Conservation (phyloP, 2,113 vertebrate genomes). For the Syrmaticus mikado region DNA sequence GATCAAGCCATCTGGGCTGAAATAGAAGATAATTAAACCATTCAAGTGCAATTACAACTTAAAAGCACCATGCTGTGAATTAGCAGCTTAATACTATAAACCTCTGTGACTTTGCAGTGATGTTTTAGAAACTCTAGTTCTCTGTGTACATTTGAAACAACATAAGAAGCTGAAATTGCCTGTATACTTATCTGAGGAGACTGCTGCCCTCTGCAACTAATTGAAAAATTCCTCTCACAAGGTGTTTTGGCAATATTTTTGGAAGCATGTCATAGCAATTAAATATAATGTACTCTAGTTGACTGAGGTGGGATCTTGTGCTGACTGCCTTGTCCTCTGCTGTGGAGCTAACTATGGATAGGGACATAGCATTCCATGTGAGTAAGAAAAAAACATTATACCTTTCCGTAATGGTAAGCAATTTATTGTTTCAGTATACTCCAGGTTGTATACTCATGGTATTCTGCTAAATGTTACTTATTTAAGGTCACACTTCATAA, state of each 20-base stretch:
- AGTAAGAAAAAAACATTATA: not conserved
- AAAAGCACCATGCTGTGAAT: not conserved
- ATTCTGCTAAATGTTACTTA: not conserved
- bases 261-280: not conserved
- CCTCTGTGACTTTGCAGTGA: not conserved
- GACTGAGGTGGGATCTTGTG: not conserved
- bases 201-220: not conserved
- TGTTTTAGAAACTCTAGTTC: not conserved
- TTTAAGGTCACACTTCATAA: not conserved
- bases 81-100: not conserved
- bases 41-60: not conserved
- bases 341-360: not conserved
- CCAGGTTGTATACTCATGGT: not conserved
- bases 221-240: slow-evolving; percentile 2
- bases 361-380: not conserved
- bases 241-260: slow-evolving; percentile 5
- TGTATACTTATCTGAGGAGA: not conserved
- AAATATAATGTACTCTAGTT: not conserved
- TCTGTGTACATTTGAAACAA: slow-evolving; percentile 1
- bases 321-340: not conserved
- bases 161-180: not conserved
- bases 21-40: slow-evolving; percentile 32
- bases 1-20: not conserved
- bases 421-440: not conserved
- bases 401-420: not conserved